Evolutionary conservation across 2,113 vertebrate genomes (phyloP).

Genomic region (Ranitomeya variabilis): DNA sequence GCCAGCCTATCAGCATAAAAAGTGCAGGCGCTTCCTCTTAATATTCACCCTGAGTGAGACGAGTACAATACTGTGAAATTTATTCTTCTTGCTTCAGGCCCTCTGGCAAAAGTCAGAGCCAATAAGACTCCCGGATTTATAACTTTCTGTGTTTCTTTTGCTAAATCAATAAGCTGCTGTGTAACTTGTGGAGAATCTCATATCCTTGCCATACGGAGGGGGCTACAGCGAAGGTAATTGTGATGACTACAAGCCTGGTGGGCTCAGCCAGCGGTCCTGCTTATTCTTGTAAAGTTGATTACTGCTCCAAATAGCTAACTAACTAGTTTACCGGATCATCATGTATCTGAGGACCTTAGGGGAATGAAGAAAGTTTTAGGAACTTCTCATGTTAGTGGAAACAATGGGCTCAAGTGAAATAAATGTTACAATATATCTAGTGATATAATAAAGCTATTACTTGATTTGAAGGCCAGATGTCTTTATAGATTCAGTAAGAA

Average conservation of each 20-base stretch:
- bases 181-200: conserved; percentile 49
- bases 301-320: conserved; percentile 38
- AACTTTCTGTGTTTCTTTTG: conserved; percentile 51
- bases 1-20: conserved; percentile 9
- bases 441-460: neutral
- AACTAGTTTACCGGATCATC: conserved; percentile 43
- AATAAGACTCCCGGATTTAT: conserved; percentile 55
- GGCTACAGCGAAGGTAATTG: conserved; percentile 45
- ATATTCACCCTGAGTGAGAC: conserved; percentile 33
- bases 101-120: conserved; percentile 54
- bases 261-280: conserved; percentile 15
- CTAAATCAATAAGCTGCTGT: conserved; percentile 50
- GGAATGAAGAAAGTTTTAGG: conserved; percentile 20
- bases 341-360: conserved; percentile 29
- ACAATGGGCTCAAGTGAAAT: neutral
- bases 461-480: too few species aligned
- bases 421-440: neutral
- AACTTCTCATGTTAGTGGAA: conserved; percentile 16
- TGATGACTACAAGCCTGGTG: neutral
- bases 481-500: too few species aligned
- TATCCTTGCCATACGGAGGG: conserved; percentile 30
- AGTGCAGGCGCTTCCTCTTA: conserved; percentile 19
- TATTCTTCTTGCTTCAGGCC: conserved; percentile 40
- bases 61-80: conserved; percentile 30
- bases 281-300: conserved; percentile 55